A percentile compares a stretch with the other conserved stretches of the same genome.
phyloP scores from a whole-genome alignment of 2,797 vertebrate species.

The Bradypus variegatus region DNA sequence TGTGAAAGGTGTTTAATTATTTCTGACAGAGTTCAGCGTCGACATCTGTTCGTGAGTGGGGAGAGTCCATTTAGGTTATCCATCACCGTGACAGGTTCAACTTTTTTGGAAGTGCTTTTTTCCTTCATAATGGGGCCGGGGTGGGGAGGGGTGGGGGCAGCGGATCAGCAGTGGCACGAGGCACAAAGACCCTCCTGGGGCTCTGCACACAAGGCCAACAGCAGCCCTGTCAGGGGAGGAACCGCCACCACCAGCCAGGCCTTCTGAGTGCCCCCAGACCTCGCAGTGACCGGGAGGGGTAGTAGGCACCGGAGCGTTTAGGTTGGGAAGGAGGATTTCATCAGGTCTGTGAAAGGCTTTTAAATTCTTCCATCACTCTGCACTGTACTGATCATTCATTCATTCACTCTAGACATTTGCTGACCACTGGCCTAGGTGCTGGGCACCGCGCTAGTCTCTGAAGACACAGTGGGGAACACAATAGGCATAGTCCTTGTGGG shows the following conservation, averaged over 20 bases:
- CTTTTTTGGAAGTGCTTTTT: slow-evolving; percentile 57
- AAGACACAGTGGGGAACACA: rapidly evolving
- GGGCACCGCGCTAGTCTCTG: not conserved
- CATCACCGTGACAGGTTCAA: slow-evolving; percentile 61
- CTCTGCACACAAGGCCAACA: rapidly evolving
- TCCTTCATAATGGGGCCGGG: slow-evolving; percentile 39
- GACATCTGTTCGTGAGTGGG: slow-evolving; percentile 81
- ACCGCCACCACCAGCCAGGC: rapidly evolving
- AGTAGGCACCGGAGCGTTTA: not conserved
- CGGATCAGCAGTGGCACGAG: not conserved
- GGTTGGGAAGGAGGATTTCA: not conserved
- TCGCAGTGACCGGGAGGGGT: not conserved
- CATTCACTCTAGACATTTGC: not conserved
- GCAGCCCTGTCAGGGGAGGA: rapidly evolving
- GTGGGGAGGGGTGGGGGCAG: not conserved
- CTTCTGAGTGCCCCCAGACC: not conserved
- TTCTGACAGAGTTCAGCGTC: slow-evolving; percentile 84
- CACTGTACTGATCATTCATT: not conserved
- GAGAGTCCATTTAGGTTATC: slow-evolving; percentile 68
- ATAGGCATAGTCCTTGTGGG: not conserved
- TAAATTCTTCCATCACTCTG: not conserved
- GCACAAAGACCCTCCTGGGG: slow-evolving; percentile 36
- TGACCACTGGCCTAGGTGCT: not conserved
- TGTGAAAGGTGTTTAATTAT: slow-evolving; percentile 80
- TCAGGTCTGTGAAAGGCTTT: not conserved